phyloP scores from a whole-genome alignment of 2,113 vertebrate genomes.

The Uropsilus gracilis region DNA sequence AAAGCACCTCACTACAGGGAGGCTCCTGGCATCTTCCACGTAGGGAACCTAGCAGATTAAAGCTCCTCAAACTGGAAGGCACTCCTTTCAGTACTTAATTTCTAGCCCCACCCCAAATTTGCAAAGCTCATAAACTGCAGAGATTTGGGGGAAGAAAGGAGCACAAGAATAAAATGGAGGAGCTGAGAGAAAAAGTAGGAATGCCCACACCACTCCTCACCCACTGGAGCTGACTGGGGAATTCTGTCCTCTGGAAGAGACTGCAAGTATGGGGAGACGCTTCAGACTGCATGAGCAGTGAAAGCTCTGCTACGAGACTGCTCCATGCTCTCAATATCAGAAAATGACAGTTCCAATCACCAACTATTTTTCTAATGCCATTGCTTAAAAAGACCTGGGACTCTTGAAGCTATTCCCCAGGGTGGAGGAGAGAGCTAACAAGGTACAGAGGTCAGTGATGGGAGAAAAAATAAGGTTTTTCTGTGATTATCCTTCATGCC shows the following conservation, averaged over 20 bases:
- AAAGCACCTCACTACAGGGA: neutral
- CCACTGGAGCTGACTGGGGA: neutral
- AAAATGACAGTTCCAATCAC: neutral
- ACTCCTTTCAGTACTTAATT: neutral
- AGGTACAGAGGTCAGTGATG: neutral
- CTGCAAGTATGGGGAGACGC: neutral
- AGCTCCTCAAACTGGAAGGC: neutral
- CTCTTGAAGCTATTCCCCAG: neutral
- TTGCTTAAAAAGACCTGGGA: neutral
- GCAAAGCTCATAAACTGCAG: neutral
- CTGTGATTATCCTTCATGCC: neutral
- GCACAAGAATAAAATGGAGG: fast-evolving
- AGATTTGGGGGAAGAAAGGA: neutral
- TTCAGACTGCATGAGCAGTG: neutral
- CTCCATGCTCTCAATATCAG: neutral
- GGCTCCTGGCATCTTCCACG: neutral
- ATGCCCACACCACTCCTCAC: neutral
- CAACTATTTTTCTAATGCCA: neutral
- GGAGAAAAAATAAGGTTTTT: neutral
- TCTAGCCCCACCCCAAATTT: neutral
- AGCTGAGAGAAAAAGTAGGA: neutral
- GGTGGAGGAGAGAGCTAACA: neutral
- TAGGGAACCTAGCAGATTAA: neutral
- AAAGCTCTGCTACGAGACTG: neutral
- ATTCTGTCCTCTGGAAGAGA: neutral